These are phyloP conservation scores for Tachuris rubrigastra DNA, from an alignment of 2,113 vertebrate genomes.

Conservation along the genomic window DNA sequence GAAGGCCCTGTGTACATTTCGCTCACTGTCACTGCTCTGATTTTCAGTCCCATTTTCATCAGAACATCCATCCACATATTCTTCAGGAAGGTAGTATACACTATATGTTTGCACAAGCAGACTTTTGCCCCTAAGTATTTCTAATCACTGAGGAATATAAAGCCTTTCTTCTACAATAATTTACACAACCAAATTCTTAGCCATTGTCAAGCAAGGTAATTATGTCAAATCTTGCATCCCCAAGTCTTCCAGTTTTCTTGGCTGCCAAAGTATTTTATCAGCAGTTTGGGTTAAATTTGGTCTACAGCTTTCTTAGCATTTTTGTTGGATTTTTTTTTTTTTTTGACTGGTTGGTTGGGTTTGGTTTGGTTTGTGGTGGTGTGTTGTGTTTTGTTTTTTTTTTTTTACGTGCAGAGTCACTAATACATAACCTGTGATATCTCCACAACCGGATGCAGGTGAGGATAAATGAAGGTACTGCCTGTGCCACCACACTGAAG, in stretches of 20 bases:
- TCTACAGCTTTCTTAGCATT: background rate
- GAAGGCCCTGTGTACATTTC: background rate
- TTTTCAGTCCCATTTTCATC: background rate
- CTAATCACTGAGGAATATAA: background rate
- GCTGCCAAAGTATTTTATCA: background rate
- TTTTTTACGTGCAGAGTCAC: background rate
- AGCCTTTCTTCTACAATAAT: background rate
- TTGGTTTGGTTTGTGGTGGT: background rate
- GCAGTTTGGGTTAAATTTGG: background rate
- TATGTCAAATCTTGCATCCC: background rate
- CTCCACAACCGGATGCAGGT: background rate
- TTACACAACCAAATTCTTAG: background rate
- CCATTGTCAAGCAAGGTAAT: background rate
- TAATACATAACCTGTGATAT: background rate
- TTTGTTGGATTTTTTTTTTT: background rate
- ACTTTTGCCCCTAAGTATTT: background rate
- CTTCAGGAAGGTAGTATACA: background rate
- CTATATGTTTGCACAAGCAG: background rate
- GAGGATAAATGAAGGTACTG: background rate
- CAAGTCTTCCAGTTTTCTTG: background rate
- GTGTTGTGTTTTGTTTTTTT: background rate
- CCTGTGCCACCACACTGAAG: accelerated
- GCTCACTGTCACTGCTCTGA: background rate
- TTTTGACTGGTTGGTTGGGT: background rate
- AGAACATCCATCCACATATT: background rate